A percentile compares a stretch with the other conserved stretches of the same genome.
phyloP scores from a whole-genome alignment of 2,888 invertebrate species.

The Dimorphilus gyrociliatus region DNA sequence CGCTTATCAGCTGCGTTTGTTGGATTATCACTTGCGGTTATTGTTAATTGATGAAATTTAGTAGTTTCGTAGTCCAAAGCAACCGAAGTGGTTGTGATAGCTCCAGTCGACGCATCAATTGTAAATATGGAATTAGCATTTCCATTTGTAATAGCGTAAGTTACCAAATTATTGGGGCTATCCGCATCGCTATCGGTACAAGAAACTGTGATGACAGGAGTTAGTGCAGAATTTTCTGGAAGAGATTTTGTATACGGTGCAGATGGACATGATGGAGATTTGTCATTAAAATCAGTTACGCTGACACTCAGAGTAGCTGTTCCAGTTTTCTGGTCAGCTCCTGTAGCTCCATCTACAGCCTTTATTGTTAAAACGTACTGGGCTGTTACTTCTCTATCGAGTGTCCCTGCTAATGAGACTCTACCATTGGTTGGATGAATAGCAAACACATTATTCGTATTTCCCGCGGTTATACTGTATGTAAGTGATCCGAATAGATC shows the following conservation, averaged over 20 bases:
- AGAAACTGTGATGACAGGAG: conserved; percentile 9
- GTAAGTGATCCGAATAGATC: conserved; percentile 1
- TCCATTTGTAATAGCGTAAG: conserved; percentile 8
- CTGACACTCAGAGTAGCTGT: conserved; percentile 18
- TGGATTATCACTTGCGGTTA: conserved; percentile 14
- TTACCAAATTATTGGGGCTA: too few relatives aligned
- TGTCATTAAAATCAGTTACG: conserved; percentile 20
- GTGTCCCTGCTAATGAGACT: too few relatives aligned
- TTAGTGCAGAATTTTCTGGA: conserved; percentile 9
- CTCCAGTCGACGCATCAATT: conserved; percentile 8
- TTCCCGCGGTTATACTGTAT: neutral
- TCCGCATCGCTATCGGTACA: conserved; percentile 11
- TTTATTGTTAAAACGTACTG: conserved; percentile 11
- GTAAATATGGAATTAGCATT: conserved; percentile 9
- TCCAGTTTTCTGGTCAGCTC: conserved; percentile 11
- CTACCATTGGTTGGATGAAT: too few relatives aligned
- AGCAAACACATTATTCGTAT: conserved; percentile 1
- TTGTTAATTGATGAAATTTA: conserved; percentile 9
- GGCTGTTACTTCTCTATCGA: conserved; percentile 15
- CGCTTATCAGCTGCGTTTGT: conserved; percentile 7
- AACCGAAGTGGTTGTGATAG: conserved; percentile 10
- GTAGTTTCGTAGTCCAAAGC: conserved; percentile 17
- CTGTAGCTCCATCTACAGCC: conserved; percentile 11
- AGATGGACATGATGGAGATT: too few relatives aligned
- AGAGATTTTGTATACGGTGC: neutral